Conservation (phyloP, 2,797 vertebrate species). For the Ceyx erithaca region DNA sequence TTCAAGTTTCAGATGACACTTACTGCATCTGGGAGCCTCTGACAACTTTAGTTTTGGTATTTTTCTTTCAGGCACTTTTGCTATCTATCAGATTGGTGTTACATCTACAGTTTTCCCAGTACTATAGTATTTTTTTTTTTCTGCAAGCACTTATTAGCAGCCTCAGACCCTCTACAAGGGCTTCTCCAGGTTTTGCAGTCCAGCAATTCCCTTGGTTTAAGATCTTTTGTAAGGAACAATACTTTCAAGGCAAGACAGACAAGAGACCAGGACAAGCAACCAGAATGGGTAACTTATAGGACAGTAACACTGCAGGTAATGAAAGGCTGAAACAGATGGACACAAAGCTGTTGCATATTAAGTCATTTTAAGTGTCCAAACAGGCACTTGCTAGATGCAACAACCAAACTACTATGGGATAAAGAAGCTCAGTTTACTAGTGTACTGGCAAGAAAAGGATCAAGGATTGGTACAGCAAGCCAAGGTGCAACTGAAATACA, state of each 20-base stretch:
- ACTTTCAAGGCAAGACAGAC: neutral
- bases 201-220: neutral
- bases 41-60: constrained; percentile 35
- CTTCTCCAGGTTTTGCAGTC: neutral
- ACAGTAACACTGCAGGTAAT: neutral
- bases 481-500: constrained; percentile 24
- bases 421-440: constrained; percentile 10
- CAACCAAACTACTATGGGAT: neutral
- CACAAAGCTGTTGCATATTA: neutral
- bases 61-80: constrained; percentile 25
- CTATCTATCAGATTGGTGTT: constrained; percentile 26
- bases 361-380: neutral
- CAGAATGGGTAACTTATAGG: neutral
- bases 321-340: neutral
- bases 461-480: neutral
- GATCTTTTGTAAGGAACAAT: neutral
- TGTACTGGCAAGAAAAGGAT: neutral
- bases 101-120: constrained; percentile 1
- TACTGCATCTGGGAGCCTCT: neutral
- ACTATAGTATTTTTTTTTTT: neutral
- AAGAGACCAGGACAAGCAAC: neutral
- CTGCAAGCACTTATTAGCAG: neutral
- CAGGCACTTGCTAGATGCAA: constrained; percentile 40
- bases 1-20: constrained; percentile 42
- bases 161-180: neutral